Evolutionary conservation across 2,113 vertebrate genomes (phyloP), one percentile per base, ranked within the genome.

Genomic region (Xiphophorus couchianus): DNA sequence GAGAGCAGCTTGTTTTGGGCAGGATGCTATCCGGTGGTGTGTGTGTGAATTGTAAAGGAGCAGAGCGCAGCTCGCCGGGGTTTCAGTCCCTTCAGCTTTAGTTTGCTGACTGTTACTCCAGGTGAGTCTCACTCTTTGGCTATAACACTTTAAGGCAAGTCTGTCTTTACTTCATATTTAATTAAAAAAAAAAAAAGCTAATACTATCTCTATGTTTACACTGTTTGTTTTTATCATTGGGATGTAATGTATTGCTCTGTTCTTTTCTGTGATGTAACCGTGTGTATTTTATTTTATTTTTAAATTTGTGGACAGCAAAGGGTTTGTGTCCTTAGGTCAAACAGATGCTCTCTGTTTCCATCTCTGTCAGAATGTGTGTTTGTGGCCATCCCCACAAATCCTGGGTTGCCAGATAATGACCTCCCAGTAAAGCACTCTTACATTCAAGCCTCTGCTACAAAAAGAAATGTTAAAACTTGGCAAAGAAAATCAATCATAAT

Each of bases 61-160:
- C 88, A 85, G 79, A 87, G 90, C 82, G 86, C 88, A 88, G 83
- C 85, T 90, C 73, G 82, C 75, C 29, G 67, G 78, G 74, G 84
- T 58, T 67, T 83, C 61, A 72, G 7, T 84, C 71, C 76, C 73
- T 74, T 14, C 77, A 72, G 58, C 66, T 5, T 76, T 79, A 78
- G 76, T 70, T 42, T 65, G 78, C 77, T 79, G 76, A 83, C 78
- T 77, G 64, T 72, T 70, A 33, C 74, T 72, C 81, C 86, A 88
- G 92, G 91, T 93, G 86, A 92, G 91, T 89, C 0, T 33, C 63
- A 48, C 74, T 77, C 62, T 58, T 83, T 17, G 0, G n/a, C 30
- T 71, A 54, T 62, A 61, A 10, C 13, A 31, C 13, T 30, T 62
- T 35, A n/a, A 12, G 39, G 11, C 17, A 62, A 15, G 27, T 27